phyloP scores from a whole-genome alignment of 2,797 vertebrate species.

The Vipera latastei region DNA sequence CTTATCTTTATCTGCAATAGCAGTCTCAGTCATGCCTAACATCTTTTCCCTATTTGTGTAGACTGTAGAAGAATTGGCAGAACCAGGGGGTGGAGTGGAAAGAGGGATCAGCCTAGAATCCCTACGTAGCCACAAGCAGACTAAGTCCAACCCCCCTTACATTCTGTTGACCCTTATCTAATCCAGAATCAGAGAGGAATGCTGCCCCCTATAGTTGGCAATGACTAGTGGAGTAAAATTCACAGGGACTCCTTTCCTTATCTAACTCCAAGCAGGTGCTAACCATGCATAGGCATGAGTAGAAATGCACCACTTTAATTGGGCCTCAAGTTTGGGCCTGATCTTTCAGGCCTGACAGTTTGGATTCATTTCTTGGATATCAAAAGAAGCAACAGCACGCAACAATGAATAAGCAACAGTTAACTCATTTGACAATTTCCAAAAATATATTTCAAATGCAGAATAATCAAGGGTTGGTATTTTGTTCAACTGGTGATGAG shows the following conservation, averaged over 20 bases:
- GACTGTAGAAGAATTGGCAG: neutral
- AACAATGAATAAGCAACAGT: neutral
- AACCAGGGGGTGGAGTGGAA: neutral
- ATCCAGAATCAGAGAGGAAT: neutral
- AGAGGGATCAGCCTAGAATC: neutral
- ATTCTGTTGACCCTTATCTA: neutral
- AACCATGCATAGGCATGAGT: neutral
- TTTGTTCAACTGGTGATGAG: neutral
- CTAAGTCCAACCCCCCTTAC: neutral
- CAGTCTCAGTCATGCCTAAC: neutral
- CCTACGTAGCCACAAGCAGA: neutral
- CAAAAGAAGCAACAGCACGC: neutral
- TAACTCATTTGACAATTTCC: neutral
- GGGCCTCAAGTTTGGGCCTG: neutral
- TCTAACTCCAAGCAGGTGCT: neutral
- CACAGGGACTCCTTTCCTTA: neutral
- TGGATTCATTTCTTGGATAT: neutral
- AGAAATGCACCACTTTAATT: neutral
- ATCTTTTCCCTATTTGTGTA: neutral
- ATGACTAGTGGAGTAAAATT: neutral
- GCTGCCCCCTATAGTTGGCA: neutral
- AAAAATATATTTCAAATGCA: neutral
- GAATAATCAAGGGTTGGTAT: slow-evolving; percentile 1
- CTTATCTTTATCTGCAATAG: neutral
- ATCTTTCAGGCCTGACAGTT: neutral